A percentile compares a stretch with the other conserved stretches of the same genome.
Evolutionary conservation across 2,113 vertebrate species (phyloP).

Genomic region (Salvelinus alpinus): DNA sequence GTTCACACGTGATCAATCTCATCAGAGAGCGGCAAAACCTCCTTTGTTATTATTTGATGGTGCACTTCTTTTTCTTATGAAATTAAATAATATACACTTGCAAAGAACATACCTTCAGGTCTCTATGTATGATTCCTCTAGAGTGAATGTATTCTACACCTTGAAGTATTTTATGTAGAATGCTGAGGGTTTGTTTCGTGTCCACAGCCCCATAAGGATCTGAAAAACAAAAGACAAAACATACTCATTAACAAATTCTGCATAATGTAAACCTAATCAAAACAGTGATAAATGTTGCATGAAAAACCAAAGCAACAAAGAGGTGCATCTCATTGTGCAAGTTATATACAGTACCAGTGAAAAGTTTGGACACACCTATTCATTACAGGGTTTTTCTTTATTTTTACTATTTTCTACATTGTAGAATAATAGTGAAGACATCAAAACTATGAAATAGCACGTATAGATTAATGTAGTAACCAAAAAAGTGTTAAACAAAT

Average conservation of each 20-base stretch:
- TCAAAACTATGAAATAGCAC: no score
- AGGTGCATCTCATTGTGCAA: neutral
- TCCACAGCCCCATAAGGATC: slow-evolving; percentile 80
- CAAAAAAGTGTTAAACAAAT: no score
- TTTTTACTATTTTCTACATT: no score
- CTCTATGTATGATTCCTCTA: slow-evolving; percentile 91
- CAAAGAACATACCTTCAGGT: slow-evolving; percentile 83
- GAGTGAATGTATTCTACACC: slow-evolving; percentile 93
- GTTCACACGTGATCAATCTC: no score
- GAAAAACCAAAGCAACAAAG: neutral
- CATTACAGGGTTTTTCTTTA: no score
- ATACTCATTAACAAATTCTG: neutral
- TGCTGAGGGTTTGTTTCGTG: slow-evolving; percentile 69
- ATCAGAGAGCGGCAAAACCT: no score
- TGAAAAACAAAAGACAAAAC: slow-evolving; percentile 38
- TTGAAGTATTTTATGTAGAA: slow-evolving; percentile 85
- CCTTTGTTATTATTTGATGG: no score
- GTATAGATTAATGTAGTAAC: no score
- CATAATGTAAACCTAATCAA: neutral
- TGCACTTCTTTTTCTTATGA: no score
- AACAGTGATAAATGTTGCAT: neutral
- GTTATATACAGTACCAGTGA: no score
- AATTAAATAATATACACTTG: neutral
- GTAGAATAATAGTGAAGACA: no score
- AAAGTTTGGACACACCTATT: no score